A percentile compares a stretch with the other conserved stretches of the same genome.
phyloP scores from a whole-genome alignment of 2,797 vertebrate species.

The Silurus aristotelis region DNA sequence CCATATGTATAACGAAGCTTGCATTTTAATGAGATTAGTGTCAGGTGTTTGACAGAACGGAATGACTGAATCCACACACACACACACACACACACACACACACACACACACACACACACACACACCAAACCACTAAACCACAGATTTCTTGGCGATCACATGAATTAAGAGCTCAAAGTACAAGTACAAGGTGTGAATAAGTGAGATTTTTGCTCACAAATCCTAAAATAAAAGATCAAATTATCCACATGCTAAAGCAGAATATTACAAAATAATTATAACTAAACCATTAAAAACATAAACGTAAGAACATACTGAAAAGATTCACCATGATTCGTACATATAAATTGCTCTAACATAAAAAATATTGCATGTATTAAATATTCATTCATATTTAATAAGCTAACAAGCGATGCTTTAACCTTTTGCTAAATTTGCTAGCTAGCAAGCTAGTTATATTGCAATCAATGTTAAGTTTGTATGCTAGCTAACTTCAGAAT shows the following conservation, averaged over 20 bases:
- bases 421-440: neutral
- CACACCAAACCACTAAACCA: constrained; percentile 29
- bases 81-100: too few relatives aligned
- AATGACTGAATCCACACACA: constrained; percentile 47
- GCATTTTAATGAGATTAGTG: constrained; percentile 58
- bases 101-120: constrained; percentile 30
- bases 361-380: neutral
- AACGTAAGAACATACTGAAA: neutral
- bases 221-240: neutral
- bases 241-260: neutral
- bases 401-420: neutral
- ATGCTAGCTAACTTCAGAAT: neutral
- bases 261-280: neutral
- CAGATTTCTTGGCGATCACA: constrained; percentile 27
- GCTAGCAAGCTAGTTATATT: neutral
- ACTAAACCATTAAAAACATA: neutral
- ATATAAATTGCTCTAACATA: too few relatives aligned
- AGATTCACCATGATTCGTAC: neutral
- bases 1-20: constrained; percentile 54
- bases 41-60: constrained; percentile 52
- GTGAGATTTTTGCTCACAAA: neutral
- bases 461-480: neutral
- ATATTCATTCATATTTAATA: neutral
- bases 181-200: constrained; percentile 3
- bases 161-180: constrained; percentile 18